Evolutionary conservation across 2,113 vertebrate genomes (phyloP).

Genomic region (Taxidea taxus): DNA sequence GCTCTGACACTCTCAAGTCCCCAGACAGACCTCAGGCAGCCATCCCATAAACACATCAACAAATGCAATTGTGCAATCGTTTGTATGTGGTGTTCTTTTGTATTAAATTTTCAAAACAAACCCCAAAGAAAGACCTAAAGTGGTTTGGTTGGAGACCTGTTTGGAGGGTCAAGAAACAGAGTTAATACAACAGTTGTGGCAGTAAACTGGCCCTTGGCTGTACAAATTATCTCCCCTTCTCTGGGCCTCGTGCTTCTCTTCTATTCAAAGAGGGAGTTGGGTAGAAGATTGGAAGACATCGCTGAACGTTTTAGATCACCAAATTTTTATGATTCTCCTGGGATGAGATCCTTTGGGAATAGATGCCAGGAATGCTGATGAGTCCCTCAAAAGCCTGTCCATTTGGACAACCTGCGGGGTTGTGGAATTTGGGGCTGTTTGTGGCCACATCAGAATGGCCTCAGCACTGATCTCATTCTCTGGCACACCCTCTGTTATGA

Average conservation of each 20-base stretch:
- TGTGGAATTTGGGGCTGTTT: neutral
- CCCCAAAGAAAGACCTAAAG: neutral
- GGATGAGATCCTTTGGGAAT: neutral
- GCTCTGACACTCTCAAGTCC: neutral
- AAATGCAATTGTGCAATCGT: neutral
- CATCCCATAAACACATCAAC: neutral
- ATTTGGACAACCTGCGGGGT: neutral
- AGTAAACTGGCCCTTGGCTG: neutral
- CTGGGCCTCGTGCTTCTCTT: neutral
- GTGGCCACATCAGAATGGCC: conserved; percentile 12
- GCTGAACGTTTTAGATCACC: neutral
- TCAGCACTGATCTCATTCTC: conserved; percentile 51
- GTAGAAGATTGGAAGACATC: neutral
- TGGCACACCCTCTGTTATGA: conserved; percentile 34
- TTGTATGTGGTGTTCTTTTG: neutral
- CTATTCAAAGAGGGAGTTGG: neutral
- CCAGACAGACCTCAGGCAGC: neutral
- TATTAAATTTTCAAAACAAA: conserved; percentile 14
- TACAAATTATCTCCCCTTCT: neutral
- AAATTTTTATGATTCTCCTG: neutral
- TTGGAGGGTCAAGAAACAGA: neutral
- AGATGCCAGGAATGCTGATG: neutral
- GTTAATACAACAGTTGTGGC: neutral
- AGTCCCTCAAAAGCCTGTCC: neutral
- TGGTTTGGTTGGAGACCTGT: neutral